These are phyloP conservation scores for Okamejei kenojei DNA, from an alignment of 2,797 vertebrate species.

Conservation along the genomic window DNA sequence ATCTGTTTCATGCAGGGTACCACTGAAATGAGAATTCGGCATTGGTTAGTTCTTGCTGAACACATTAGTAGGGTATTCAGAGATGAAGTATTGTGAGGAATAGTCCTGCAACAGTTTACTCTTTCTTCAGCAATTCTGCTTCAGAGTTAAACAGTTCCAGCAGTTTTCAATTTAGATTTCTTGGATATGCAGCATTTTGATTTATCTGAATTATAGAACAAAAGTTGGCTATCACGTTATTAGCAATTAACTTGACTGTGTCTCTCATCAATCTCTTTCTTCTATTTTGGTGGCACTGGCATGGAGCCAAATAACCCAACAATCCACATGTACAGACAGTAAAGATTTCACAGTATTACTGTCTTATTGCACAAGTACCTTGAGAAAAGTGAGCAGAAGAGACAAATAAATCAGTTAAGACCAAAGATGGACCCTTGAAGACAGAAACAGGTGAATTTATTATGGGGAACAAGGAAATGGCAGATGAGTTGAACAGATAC, in stretches of 20 bases:
- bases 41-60: background rate
- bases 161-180: too few relatives aligned
- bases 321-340: background rate
- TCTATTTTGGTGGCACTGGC: background rate
- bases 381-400: background rate
- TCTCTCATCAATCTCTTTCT: background rate
- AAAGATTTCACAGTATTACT: background rate
- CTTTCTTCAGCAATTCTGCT: too few relatives aligned
- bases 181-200: too few relatives aligned
- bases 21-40: background rate
- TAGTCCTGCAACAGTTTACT: background rate
- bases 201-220: too few relatives aligned
- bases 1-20: background rate
- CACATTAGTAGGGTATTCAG: background rate
- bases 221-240: background rate
- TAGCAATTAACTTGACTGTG: background rate
- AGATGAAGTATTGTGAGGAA: background rate
- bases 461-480: too few relatives aligned
- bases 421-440: too few relatives aligned
- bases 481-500: too few relatives aligned
- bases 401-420: background rate
- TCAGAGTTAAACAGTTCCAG: too few relatives aligned
- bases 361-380: background rate
- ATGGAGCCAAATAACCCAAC: background rate
- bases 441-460: too few relatives aligned